phyloP scores from a whole-genome alignment of 2,888 invertebrate genomes.

The Geophilus truncorum region DNA sequence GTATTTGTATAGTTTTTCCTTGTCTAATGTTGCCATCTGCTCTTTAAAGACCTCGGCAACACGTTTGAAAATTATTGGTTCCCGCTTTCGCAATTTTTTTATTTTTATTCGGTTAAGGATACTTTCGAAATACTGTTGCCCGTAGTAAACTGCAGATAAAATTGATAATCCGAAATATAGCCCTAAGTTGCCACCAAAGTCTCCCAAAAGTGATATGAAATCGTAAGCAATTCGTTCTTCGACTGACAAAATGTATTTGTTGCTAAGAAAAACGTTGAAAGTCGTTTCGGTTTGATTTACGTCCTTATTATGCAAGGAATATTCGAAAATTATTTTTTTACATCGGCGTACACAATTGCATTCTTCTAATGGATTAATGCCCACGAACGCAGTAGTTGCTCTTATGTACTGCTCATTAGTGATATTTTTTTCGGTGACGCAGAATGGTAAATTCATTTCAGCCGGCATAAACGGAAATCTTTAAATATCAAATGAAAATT shows the following conservation, averaged over 20 bases:
- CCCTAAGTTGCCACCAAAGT: conserved; percentile 4
- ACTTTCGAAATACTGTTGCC: neutral
- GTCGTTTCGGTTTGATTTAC: neutral
- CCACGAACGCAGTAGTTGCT: neutral
- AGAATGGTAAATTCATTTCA: neutral
- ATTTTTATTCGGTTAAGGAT: neutral
- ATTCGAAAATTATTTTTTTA: neutral
- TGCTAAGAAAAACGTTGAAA: neutral
- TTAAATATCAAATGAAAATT: too few relatives aligned
- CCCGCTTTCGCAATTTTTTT: neutral
- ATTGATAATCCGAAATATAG: neutral
- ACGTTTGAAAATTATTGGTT: neutral
- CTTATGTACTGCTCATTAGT: neutral
- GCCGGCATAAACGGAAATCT: neutral
- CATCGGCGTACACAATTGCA: neutral
- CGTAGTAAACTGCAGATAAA: neutral
- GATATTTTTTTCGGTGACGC: neutral
- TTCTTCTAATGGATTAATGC: neutral
- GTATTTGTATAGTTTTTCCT: neutral
- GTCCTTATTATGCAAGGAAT: neutral
- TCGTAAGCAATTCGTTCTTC: neutral
- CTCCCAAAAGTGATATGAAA: neutral
- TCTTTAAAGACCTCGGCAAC: neutral
- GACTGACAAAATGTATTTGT: neutral
- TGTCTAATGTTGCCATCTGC: neutral